Base-by-base conservation (phyloP, 2,113 vertebrate species). In the Setophaga coronata region DNA sequence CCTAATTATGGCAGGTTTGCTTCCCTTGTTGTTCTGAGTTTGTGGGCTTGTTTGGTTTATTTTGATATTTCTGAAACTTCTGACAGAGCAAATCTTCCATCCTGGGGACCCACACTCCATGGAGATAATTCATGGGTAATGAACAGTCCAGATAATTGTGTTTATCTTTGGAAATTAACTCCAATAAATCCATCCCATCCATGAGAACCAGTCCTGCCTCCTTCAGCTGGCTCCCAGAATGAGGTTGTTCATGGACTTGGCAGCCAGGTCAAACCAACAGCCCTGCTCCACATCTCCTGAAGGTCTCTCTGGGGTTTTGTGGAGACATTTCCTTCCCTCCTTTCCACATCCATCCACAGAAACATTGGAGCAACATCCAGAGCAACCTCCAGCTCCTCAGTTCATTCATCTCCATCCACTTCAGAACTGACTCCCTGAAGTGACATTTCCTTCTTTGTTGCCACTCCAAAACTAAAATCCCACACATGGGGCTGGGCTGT, bases 1-100 rank as follows among this genome's bases (percentile, higher is more conserved):
- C 43, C 57, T 87, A 86, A 96, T 97, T 96, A 91, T 28, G 71
- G 67, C 62, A 36, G 67, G 50, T 95, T 95, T 82, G 28, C 56
- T 81, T 65, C 70, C 60, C 87, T 87, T 90, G 84, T 80, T 95
- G 25, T 70, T 85, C 65, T 45, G 62, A 60, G 62, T 87, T 87
- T 69, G 72, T 69, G 72, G 62, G 69, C 9, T 88, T 70, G n/a
- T 43, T 91, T 87, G 67, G 70, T 78, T 90, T 76, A 53, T 54
- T 90, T 76, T 81, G 79, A 24, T 90, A 56, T 53, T 83, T 60
- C 79, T 72, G 51, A 72, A 95, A 88, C 38, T 95, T 86, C 81
- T 93, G 81, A 60, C 40, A 64, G 45, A 86, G 38, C 57, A 87
- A 64, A 48, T 56, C 34, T 78, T 58, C 93, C 62, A 51, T 93